Conservation (phyloP, 2,113 vertebrate genomes). For the Ptilorrhoa leucosticta region DNA sequence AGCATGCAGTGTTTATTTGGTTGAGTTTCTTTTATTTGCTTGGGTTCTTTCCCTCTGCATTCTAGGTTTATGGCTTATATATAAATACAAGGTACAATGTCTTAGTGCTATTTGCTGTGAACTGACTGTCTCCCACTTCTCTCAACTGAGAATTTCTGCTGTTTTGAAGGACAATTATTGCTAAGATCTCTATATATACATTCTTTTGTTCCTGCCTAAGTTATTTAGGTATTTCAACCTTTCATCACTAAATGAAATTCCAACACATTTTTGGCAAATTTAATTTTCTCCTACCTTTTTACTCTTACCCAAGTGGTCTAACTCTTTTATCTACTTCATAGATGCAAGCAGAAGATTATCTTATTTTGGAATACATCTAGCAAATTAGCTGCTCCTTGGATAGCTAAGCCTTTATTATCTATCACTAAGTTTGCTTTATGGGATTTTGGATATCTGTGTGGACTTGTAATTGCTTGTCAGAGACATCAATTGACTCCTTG, state of each 20-base stretch:
- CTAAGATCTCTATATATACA: background rate
- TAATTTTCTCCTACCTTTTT: background rate
- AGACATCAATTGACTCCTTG: slow-evolving; percentile 1
- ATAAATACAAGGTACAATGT: background rate
- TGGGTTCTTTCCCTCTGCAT: background rate
- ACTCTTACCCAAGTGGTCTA: background rate
- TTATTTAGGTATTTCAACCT: background rate
- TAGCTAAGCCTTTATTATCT: slow-evolving; percentile 1
- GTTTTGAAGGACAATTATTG: background rate
- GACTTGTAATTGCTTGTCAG: slow-evolving; percentile 30
- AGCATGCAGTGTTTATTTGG: background rate
- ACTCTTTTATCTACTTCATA: slow-evolving; percentile 10
- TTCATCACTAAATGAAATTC: slow-evolving; percentile 1
- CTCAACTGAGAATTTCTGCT: background rate
- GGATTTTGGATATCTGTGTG: slow-evolving; percentile 15
- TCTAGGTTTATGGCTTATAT: background rate
- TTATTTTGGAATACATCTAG: slow-evolving; percentile 22
- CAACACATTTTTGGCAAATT: background rate
- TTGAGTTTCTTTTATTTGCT: background rate
- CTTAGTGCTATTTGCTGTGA: background rate
- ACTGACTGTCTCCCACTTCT: background rate
- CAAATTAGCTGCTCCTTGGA: slow-evolving; percentile 26
- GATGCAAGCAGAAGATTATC: background rate
- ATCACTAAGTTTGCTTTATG: background rate
- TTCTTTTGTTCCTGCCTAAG: background rate